Percentiles rank a stretch among this genome's conserved stretches.
Conservation (phyloP, 2,797 vertebrate genomes). For the Falco berigora region DNA sequence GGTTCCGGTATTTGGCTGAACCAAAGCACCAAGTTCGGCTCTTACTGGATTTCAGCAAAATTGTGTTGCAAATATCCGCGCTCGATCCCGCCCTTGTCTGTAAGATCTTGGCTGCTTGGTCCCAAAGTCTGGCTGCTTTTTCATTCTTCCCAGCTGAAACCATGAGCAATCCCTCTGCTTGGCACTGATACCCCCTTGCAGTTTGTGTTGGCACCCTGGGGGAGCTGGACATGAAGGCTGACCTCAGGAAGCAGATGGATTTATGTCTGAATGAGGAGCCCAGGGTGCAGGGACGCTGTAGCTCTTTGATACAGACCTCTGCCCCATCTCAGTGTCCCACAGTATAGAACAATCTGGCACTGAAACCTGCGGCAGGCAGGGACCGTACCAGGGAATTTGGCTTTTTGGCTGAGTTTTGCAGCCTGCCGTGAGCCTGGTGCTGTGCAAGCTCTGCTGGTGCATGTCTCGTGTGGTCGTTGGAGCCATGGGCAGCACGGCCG, state of each 20-base stretch:
- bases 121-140: not conserved
- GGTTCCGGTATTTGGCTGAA: not conserved
- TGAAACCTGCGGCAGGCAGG: not conserved
- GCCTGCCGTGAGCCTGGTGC: not conserved
- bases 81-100: not conserved
- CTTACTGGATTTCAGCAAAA: not conserved
- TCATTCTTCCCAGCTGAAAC: not conserved
- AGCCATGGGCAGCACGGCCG: accelerated
- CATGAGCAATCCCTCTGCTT: not conserved
- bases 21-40: not conserved
- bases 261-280: not conserved
- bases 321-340: not conserved
- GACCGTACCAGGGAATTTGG: not conserved
- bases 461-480: accelerated
- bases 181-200: not conserved
- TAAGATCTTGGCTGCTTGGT: not conserved
- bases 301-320: not conserved
- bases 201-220: not conserved
- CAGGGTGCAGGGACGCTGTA: not conserved
- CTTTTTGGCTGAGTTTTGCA: not conserved
- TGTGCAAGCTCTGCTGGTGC: not conserved
- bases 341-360: not conserved
- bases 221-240: not conserved
- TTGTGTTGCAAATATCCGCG: accelerated
- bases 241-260: not conserved